Evolutionary conservation across 2,888 invertebrate genomes (phyloP).

Genomic region (Amitus sp.): DNA sequence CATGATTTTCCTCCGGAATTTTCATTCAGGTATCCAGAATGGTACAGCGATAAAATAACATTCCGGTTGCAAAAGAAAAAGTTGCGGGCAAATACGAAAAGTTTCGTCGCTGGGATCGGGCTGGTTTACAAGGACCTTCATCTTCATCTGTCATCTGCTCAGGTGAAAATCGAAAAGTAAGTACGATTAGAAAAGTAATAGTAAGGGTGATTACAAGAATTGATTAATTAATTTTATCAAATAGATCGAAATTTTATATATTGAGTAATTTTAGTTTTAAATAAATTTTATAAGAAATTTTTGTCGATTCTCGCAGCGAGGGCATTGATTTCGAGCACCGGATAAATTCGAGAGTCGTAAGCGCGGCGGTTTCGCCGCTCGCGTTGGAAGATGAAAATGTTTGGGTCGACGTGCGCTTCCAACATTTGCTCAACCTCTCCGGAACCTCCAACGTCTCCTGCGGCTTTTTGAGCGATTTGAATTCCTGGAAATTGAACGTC

Average conservation of each 20-base stretch:
- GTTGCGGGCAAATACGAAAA: slow-evolving; percentile 44
- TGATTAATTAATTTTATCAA: too few species aligned
- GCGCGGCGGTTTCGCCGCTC: slow-evolving; percentile 55
- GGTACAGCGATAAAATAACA: slow-evolving; percentile 64
- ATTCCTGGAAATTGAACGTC: slow-evolving; percentile 72
- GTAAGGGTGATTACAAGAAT: too few species aligned
- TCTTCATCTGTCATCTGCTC: slow-evolving; percentile 72
- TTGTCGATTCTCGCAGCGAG: slow-evolving; percentile 66
- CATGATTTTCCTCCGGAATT: too few species aligned
- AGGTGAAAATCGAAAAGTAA: slow-evolving; percentile 73
- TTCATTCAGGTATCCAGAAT: slow-evolving; percentile 61
- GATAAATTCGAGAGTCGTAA: slow-evolving; percentile 71
- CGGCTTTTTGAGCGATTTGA: slow-evolving; percentile 66
- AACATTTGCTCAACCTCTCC: slow-evolving; percentile 66
- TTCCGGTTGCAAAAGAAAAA: slow-evolving; percentile 56
- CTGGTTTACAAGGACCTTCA: slow-evolving; percentile 74
- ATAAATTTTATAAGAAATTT: not conserved
- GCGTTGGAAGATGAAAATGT: slow-evolving; percentile 52
- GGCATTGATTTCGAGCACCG: slow-evolving; percentile 76
- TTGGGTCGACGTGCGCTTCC: slow-evolving; percentile 67
- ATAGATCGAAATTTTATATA: too few species aligned
- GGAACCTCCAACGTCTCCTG: slow-evolving; percentile 67
- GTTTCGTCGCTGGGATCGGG: slow-evolving; percentile 63
- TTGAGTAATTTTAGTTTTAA: too few species aligned
- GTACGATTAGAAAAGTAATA: too few species aligned